Conservation (phyloP, 2,888 invertebrate species). For the Hesperia comma region DNA sequence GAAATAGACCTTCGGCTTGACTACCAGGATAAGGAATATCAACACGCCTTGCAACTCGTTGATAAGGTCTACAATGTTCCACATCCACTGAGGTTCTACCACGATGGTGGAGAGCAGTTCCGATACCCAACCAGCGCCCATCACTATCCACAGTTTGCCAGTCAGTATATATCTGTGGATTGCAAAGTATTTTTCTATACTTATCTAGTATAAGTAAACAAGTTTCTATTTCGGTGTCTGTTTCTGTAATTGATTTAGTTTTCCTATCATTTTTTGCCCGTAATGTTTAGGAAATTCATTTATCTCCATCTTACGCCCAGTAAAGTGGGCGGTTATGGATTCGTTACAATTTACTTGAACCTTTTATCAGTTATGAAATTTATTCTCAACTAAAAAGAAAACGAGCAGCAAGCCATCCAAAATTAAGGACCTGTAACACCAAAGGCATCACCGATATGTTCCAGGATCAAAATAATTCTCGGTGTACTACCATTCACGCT, state of each 20-base stretch:
- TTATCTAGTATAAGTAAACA: neutral
- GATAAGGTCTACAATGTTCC: conserved; percentile 85
- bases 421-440: no score
- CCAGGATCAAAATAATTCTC: no score
- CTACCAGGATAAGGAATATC: conserved; percentile 89
- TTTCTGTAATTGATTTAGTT: no score
- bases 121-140: conserved; percentile 90
- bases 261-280: no score
- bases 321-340: neutral
- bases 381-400: no score
- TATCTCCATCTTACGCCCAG: no score
- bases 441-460: no score
- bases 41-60: conserved; percentile 89
- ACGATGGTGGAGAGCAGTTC: conserved; percentile 86
- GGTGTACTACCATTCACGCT: no score
- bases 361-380: no score
- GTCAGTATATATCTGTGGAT: conserved; percentile 86
- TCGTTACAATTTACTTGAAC: neutral
- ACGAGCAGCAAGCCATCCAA: no score
- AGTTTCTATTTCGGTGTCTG: neutral
- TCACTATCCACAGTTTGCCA: conserved; percentile 89
- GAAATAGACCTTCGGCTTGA: conserved; percentile 86
- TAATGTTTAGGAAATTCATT: no score
- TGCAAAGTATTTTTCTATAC: neutral
- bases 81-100: conserved; percentile 75